A percentile compares a stretch with the other conserved stretches of the same genome.
Conservation (phyloP, 1,140 invertebrate species). For the Aphidius gifuensis region DNA sequence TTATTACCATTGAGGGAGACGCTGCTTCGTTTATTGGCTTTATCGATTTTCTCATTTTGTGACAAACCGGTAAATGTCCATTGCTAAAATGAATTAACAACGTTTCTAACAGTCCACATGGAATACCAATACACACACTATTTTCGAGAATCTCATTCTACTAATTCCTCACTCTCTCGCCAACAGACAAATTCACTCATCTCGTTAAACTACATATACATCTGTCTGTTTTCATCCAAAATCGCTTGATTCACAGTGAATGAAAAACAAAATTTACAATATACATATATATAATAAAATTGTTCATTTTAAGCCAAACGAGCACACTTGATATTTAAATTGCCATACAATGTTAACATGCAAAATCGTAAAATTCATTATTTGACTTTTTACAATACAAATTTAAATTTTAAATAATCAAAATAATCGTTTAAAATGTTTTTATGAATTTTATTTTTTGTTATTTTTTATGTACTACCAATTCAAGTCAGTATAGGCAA, state of each 20-base stretch:
- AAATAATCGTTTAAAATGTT: too few species aligned
- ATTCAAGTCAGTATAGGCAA: too few species aligned
- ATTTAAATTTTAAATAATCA: too few species aligned
- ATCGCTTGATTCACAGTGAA: too few species aligned
- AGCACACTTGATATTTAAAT: slow-evolving; percentile 16
- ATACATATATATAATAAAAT: too few species aligned
- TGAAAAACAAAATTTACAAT: too few species aligned
- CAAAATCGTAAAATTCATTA: slow-evolving; percentile 16
- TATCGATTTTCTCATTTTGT: slow-evolving; percentile 37
- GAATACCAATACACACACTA: slow-evolving; percentile 11
- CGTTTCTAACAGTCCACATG: slow-evolving; percentile 2
- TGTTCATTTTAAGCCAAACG: neutral
- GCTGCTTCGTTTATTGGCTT: slow-evolving; percentile 40
- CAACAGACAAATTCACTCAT: too few species aligned
- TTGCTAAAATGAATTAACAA: slow-evolving; percentile 38
- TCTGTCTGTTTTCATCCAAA: too few species aligned
- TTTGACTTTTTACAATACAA: slow-evolving; percentile 4
- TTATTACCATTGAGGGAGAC: slow-evolving; percentile 36
- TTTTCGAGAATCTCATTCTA: neutral
- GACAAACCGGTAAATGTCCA: slow-evolving; percentile 28
- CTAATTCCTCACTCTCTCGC: too few species aligned
- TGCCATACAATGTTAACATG: slow-evolving; percentile 11
- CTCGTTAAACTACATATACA: too few species aligned
- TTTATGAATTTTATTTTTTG: too few species aligned
- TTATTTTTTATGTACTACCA: too few species aligned